phyloP scores from a whole-genome alignment of 1,140 invertebrate genomes.

The Stenopsyche tienmushanensis region DNA sequence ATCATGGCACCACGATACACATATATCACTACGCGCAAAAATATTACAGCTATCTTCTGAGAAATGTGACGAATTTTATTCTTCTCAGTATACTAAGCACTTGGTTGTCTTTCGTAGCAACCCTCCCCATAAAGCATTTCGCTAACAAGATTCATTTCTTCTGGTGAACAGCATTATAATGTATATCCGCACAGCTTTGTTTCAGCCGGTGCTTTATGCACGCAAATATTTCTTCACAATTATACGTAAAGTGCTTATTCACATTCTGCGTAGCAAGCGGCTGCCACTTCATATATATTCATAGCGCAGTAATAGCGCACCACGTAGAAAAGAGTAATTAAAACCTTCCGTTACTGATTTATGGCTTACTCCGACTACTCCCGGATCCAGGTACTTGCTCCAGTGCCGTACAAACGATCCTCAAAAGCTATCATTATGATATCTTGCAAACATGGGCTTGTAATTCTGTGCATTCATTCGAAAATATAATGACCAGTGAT shows the following conservation, averaged over 20 bases:
- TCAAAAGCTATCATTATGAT: too few relatives aligned
- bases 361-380: conserved; percentile 21
- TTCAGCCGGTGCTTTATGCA: conserved; percentile 29
- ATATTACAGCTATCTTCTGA: too few relatives aligned
- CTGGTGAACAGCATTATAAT: conserved; percentile 3
- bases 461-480: too few relatives aligned
- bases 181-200: conserved; percentile 27
- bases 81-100: too few relatives aligned
- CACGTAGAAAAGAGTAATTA: conserved; percentile 43
- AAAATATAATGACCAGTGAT: too few relatives aligned
- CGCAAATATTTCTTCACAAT: conserved; percentile 38
- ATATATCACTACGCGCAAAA: too few relatives aligned
- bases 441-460: too few relatives aligned
- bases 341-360: conserved; percentile 43
- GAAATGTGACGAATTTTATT: too few relatives aligned
- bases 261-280: conserved; percentile 34
- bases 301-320: conserved; percentile 34
- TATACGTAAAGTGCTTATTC: conserved; percentile 39
- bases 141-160: conserved; percentile 40
- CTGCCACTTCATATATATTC: conserved; percentile 39
- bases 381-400: neutral
- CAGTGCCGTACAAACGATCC: neutral
- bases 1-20: too few relatives aligned
- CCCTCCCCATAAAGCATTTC: conserved; percentile 34
- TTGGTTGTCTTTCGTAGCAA: too few relatives aligned